These are phyloP conservation scores for Chondrosia reniformis DNA, from an alignment of 37 sponge, comb jelly and placozoan genomes.

Conservation along the genomic window DNA sequence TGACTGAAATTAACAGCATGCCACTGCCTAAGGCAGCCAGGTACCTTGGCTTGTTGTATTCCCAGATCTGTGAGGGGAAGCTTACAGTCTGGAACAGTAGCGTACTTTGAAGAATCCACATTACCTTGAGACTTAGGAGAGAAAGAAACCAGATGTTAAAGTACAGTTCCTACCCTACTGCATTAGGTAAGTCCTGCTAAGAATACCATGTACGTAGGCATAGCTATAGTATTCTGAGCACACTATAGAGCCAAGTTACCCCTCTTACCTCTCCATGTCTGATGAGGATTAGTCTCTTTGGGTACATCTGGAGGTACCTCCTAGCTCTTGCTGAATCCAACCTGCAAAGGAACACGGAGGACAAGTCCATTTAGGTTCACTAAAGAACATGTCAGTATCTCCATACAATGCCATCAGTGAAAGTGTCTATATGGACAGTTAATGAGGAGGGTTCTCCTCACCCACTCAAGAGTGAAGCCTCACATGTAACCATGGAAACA, in stretches of 20 bases:
- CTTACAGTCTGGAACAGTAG: constrained; percentile 51
- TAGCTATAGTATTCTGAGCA: too few species aligned
- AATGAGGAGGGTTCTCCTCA: too few species aligned
- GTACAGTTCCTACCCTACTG: too few species aligned
- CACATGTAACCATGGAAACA: not conserved
- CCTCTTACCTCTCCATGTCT: constrained; percentile 57
- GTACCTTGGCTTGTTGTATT: constrained; percentile 55
- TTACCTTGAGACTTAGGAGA: constrained; percentile 67
- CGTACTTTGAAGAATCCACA: constrained; percentile 56
- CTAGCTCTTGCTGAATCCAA: constrained; percentile 21
- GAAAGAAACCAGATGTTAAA: too few species aligned
- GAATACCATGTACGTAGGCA: too few species aligned
- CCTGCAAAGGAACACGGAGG: not conserved
- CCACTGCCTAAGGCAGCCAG: too few species aligned
- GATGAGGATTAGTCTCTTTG: constrained; percentile 69
- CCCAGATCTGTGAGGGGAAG: constrained; percentile 59
- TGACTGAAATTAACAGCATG: too few species aligned
- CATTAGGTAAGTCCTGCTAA: too few species aligned
- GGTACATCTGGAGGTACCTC: constrained; percentile 27
- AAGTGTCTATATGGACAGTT: not conserved
- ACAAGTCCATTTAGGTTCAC: not conserved
- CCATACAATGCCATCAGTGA: not conserved
- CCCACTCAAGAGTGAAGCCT: too few species aligned
- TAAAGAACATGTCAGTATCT: not conserved
- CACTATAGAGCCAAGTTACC: too few species aligned